Evolutionary conservation across 2,888 invertebrate species (phyloP), one percentile per base, ranked within the genome.

Genomic region (Zonitis immaculata): DNA sequence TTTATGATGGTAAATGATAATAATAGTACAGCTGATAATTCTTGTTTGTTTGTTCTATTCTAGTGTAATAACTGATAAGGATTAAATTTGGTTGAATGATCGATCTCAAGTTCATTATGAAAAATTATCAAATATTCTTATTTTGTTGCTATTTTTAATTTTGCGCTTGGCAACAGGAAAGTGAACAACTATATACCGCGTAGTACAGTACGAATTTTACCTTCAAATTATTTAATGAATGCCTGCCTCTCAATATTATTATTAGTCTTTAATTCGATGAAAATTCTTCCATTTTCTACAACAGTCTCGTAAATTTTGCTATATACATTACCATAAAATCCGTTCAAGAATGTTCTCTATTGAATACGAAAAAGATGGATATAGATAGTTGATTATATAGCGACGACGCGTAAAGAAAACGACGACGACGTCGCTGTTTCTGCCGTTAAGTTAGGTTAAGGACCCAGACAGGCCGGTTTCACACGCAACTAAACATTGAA

Each of bases 401-500:
- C 58, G 58, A 48, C 50, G 58, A 51, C 55, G 63, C n/a, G n/a
- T n/a, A n/a, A n/a, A n/a, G n/a, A n/a, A n/a, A n/a, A 58, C 63
- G 58, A 49, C 48, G 52, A 49, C 53, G 43, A 47, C 57, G 57
- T 49, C 55, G 56, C 53, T 58, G 58, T 68, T 70, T 71, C 71
- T 71, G 73, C 72, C 73, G 73, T 76, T 75, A 73, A 72, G 74
- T 75, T 76, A 73, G 77, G 77, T 77, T 75, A 77, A 77, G 75
- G 77, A 77, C 77, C 76, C 76, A 76, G 76, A 76, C 76, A 67
- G 71, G 65, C 68, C 73, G 67, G 71, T 66, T 71, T 74, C 66
- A 74, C 74, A 74, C 73, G 62, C 66, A 64, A 60, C 65, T 57
- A 64, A 63, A 59, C 35, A 35, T 35, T 35, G 9, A 35, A 35